These are phyloP conservation scores for Podarcis cretensis DNA, from an alignment of 2,113 vertebrate species.

Conservation along the genomic window DNA sequence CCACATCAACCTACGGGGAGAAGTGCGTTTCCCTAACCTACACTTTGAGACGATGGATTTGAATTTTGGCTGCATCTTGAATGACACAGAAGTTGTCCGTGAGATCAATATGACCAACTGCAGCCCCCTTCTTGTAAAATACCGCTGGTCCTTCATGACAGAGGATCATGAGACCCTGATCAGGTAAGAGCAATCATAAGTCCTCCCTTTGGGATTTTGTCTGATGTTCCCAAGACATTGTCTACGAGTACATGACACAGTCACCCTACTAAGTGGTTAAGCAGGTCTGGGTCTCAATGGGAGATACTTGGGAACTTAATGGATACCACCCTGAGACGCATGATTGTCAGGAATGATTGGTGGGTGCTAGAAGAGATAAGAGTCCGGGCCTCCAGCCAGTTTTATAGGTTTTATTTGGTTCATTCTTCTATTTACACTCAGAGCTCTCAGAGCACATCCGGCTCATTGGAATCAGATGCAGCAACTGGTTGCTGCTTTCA, in stretches of 20 bases:
- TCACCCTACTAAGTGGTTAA: not conserved
- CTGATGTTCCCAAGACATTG: not conserved
- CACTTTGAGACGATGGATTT: slow-evolving; percentile 75
- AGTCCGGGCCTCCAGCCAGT: no score
- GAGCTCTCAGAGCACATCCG: no score
- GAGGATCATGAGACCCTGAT: slow-evolving; percentile 37
- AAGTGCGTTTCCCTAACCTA: slow-evolving; percentile 86
- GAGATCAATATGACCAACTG: slow-evolving; percentile 81
- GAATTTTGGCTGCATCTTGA: slow-evolving; percentile 88
- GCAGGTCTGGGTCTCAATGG: not conserved
- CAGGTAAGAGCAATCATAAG: slow-evolving; percentile 70
- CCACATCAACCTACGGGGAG: slow-evolving; percentile 72
- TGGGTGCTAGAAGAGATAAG: no score
- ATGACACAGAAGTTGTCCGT: slow-evolving; percentile 73
- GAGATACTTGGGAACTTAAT: not conserved
- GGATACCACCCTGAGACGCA: not conserved
- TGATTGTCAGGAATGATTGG: no score
- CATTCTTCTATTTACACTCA: no score
- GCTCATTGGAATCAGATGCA: no score
- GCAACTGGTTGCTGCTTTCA: no score
- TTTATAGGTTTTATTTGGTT: no score
- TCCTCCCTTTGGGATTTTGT: not conserved
- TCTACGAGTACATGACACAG: not conserved
- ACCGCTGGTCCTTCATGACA: slow-evolving; percentile 81
- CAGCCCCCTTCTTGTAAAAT: slow-evolving; percentile 80